These are phyloP conservation scores for Barnardius zonarius DNA, from an alignment of 2,113 vertebrate genomes.

Conservation along the genomic window DNA sequence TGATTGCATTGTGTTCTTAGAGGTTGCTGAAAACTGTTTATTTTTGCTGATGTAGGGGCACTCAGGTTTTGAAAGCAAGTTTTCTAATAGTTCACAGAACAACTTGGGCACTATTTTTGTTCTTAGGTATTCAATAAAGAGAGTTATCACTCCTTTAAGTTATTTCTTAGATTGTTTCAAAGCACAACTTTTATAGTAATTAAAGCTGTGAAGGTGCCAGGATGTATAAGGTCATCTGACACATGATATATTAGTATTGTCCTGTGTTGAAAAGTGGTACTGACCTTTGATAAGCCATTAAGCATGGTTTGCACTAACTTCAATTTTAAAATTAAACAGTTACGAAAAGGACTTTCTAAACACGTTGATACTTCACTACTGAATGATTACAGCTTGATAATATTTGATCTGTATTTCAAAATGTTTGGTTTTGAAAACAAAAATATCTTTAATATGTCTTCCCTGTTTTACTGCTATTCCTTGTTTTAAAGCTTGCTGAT, in stretches of 20 bases:
- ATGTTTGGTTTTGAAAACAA: conserved; percentile 21
- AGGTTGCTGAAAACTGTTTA: not conserved
- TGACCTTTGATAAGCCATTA: not conserved
- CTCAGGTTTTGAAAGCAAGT: not conserved
- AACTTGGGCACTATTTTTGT: not conserved
- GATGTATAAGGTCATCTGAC: not conserved
- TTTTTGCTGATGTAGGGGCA: not conserved
- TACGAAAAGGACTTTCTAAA: conserved; percentile 19
- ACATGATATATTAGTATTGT: not conserved
- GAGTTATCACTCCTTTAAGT: not conserved
- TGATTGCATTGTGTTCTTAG: not conserved
- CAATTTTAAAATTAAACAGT: not conserved
- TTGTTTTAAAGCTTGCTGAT: not conserved
- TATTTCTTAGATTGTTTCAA: not conserved
- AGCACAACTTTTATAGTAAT: not conserved
- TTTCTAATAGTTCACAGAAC: not conserved
- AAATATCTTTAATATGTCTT: not conserved
- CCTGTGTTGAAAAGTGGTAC: not conserved
- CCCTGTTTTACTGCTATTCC: not conserved
- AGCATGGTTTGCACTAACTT: not conserved
- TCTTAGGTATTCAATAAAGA: not conserved
- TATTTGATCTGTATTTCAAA: conserved; percentile 24
- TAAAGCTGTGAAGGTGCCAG: not conserved
- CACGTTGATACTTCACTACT: not conserved
- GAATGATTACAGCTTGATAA: not conserved